phyloP scores from a whole-genome alignment of 2,113 vertebrate genomes.

The Brienomyrus brachyistius region DNA sequence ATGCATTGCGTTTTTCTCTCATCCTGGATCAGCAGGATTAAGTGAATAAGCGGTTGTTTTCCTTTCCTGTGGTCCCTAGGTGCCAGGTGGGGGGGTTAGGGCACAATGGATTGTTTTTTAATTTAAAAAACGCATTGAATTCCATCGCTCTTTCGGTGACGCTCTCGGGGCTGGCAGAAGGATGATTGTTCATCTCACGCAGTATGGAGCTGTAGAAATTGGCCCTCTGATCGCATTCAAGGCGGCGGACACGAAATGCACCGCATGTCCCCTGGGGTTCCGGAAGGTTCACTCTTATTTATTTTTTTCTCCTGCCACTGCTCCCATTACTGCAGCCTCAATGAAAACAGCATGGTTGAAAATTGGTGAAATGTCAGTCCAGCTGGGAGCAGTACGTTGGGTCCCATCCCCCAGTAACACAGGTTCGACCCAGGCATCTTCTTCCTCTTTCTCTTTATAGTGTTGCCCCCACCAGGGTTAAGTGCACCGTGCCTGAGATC shows the following conservation, averaged over 20 bases:
- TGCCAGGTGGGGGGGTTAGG: not conserved
- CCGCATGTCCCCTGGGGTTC: not conserved
- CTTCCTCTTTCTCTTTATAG: not conserved
- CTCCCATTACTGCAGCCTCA: not conserved
- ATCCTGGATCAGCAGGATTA: not conserved
- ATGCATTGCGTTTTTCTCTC: not conserved
- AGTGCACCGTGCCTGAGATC: not conserved
- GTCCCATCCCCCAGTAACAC: not conserved
- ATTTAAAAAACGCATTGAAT: not conserved
- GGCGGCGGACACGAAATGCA: not conserved
- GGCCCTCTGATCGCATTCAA: not conserved
- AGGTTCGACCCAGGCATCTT: not conserved
- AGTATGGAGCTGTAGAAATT: not conserved
- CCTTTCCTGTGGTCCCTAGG: not conserved
- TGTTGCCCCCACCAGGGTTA: not conserved
- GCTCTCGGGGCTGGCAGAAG: not conserved
- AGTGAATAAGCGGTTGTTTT: not conserved
- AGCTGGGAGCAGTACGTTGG: not conserved
- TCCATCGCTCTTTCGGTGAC: not conserved
- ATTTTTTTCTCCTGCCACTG: slow-evolving; percentile 7
- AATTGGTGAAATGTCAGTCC: slow-evolving; percentile 2
- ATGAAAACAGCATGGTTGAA: slow-evolving; percentile 23
- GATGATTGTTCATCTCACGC: not conserved
- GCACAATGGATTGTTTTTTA: not conserved
- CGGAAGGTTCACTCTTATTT: slow-evolving; percentile 1